Evolutionary conservation across 92 coral and sea anemone species (phyloP), one percentile per base, ranked within the genome.

Genomic region (Actinernus sp.): DNA sequence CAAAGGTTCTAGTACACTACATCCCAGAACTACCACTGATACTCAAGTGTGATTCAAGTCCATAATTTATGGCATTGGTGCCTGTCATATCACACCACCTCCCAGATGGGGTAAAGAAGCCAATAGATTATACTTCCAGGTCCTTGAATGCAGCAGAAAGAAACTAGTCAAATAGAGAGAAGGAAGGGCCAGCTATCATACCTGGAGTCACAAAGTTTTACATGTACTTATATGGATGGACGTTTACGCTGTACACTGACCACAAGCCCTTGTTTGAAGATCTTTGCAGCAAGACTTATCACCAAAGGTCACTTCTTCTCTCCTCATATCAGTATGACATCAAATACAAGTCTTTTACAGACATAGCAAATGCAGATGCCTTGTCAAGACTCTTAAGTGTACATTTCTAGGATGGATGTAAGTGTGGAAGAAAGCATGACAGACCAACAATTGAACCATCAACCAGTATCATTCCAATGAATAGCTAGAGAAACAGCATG

Each of bases 171-270:
- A 76, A 79, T 33, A 68, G 59, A 4, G 47, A 79, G 52, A 78
- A 68, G 54, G 86, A 79, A 31, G 79, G 72, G 24, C 44, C 52
- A 3, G 79, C 79, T 31, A 79, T 79, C 49, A 51, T 69, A 2
- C 69, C 69, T 25, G 72, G 85, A 0, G 55, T 78, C 23, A 38
- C 82, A 41, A 63, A 63, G 31, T 65, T 49, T 37, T 61, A 79
- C 73, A 79, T 54, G 55, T 68, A 78, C 37, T 54, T 79, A 5
- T 79, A 44, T 17, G 78, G 70, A 26, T 1, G 31, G 30, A 58
- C 44, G 46, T 78, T 79, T 67, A 62, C n/a, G n/a, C n/a, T n/a
- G n/a, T n/a, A n/a, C n/a, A n/a, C n/a, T n/a, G n/a, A n/a, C n/a
- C n/a, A n/a, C 26, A 40, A 71, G 17, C 74, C 80, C 14, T 33